phyloP scores from a whole-genome alignment of 2,797 vertebrate species.

The Sebastes kiyomatsui region DNA sequence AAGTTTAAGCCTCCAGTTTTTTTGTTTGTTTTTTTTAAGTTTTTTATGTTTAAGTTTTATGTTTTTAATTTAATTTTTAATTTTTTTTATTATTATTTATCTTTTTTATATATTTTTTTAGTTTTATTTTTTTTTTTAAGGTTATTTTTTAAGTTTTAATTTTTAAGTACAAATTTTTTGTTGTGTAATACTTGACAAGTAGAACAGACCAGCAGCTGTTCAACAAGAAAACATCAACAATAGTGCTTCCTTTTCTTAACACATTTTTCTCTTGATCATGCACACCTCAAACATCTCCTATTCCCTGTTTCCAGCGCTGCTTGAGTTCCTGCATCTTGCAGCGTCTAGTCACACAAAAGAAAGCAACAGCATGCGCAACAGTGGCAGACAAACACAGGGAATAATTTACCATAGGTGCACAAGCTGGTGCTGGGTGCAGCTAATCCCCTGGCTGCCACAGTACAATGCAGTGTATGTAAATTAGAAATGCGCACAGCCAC shows the following conservation, averaged over 20 bases:
- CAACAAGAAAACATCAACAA: background rate
- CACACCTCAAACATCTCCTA: background rate
- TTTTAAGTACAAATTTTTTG: too few species aligned
- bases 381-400: background rate
- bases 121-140: too few species aligned
- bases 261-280: background rate
- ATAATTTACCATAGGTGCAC: constrained; percentile 5
- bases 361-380: background rate
- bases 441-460: constrained; percentile 24
- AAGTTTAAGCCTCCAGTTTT: too few species aligned
- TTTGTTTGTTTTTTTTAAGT: too few species aligned
- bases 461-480: background rate
- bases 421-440: background rate
- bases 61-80: too few species aligned
- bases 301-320: background rate
- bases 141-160: rapidly evolving
- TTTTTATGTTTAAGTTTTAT: too few species aligned
- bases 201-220: background rate
- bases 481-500: background rate
- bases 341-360: background rate
- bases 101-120: too few species aligned
- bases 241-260: background rate
- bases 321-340: background rate
- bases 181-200: background rate
- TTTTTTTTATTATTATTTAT: too few species aligned